Evolutionary conservation across 2,888 invertebrate genomes (phyloP).

Genomic region (Taenaris catops): DNA sequence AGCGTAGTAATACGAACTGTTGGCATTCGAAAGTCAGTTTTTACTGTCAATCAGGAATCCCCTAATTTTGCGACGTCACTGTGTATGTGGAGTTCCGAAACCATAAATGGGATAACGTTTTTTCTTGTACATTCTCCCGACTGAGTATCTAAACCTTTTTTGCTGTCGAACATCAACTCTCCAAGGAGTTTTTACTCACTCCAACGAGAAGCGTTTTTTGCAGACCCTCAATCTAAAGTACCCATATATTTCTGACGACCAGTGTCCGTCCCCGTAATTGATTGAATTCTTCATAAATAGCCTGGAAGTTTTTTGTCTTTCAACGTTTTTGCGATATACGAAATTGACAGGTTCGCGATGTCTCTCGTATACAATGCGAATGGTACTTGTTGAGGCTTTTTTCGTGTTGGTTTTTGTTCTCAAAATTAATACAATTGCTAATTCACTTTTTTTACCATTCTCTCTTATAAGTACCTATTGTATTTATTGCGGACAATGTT

Average conservation of each 20-base stretch:
- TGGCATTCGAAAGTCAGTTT: constrained; percentile 23
- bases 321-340: constrained; percentile 19
- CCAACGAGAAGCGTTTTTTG: constrained; percentile 58
- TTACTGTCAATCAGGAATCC: constrained; percentile 30
- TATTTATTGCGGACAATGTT: too few relatives aligned
- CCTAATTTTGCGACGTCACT: constrained; percentile 32
- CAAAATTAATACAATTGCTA: constrained; percentile 8
- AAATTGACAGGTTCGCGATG: constrained; percentile 24
- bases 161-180: constrained; percentile 54
- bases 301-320: constrained; percentile 42
- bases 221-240: constrained; percentile 56
- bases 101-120: constrained; percentile 55
- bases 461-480: neutral
- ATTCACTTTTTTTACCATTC: constrained; percentile 5
- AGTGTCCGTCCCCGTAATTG: constrained; percentile 61
- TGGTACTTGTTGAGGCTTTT: constrained; percentile 13
- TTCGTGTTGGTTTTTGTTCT: constrained; percentile 3
- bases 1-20: constrained; percentile 18
- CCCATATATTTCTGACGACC: constrained; percentile 61
- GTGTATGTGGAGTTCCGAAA: constrained; percentile 42
- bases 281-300: constrained; percentile 63
- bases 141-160: constrained; percentile 55
- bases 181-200: constrained; percentile 58
- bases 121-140: constrained; percentile 40
- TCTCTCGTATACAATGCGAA: constrained; percentile 20